Evolutionary conservation across 2,113 vertebrate species (phyloP).

Genomic region (Artemisiospiza belli): DNA sequence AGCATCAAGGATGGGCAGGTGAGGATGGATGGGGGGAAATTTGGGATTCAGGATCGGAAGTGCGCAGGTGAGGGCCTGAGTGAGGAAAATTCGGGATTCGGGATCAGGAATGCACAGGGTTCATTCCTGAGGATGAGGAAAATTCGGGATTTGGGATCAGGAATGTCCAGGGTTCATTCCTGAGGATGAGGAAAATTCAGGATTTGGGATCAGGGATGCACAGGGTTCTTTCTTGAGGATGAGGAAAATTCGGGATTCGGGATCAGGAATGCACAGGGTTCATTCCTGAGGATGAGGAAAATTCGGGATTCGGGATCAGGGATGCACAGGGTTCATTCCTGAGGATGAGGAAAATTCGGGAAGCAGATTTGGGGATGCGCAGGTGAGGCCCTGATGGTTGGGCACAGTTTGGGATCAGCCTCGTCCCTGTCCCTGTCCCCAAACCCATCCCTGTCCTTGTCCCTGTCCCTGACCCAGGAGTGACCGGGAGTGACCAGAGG

Average conservation of each 20-base stretch:
- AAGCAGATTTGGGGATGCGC: rapidly evolving
- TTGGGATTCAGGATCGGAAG: too few species aligned
- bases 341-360: background rate
- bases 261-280: too few species aligned
- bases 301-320: rapidly evolving
- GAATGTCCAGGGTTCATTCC: background rate
- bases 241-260: background rate
- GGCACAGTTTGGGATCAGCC: rapidly evolving
- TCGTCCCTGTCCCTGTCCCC: background rate
- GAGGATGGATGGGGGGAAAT: background rate
- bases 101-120: rapidly evolving
- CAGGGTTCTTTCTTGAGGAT: too few species aligned
- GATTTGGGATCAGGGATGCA: rapidly evolving
- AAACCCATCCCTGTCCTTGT: too few species aligned
- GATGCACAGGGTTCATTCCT: background rate
- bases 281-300: too few species aligned
- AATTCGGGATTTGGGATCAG: background rate
- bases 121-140: background rate
- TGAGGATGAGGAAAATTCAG: background rate
- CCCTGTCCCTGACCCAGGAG: too few species aligned
- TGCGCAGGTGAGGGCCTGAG: too few species aligned
- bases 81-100: background rate
- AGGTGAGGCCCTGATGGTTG: background rate
- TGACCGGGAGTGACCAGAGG: too few species aligned
- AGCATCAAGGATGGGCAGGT: background rate